Conservation (phyloP, 2,113 vertebrate genomes). For the Platysternon megacephalum region DNA sequence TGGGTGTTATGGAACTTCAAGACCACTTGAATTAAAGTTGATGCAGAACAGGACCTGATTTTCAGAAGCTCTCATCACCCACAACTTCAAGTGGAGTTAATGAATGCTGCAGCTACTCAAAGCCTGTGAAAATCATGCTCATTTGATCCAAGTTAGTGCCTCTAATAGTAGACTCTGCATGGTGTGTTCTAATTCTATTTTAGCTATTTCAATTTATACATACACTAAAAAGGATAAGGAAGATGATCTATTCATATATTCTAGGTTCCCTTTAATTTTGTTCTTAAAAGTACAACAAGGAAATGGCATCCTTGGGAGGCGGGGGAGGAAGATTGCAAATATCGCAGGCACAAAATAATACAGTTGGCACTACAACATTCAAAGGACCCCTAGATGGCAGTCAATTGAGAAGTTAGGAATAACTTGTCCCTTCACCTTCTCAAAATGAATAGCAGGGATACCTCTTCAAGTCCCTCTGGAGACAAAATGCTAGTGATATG, state of each 20-base stretch:
- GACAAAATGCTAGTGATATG: neutral
- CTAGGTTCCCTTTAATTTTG: neutral
- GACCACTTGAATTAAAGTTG: neutral
- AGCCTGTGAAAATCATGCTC: neutral
- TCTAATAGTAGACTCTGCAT: rapidly evolving
- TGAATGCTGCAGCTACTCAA: neutral
- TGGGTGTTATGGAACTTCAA: neutral
- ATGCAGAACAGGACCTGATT: neutral
- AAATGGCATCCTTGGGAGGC: neutral
- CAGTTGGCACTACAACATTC: constrained; percentile 37
- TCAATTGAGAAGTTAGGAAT: constrained; percentile 66
- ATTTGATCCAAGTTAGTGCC: neutral
- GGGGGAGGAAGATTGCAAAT: neutral
- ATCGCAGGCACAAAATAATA: neutral
- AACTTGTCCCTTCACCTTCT: neutral
- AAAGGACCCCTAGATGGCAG: constrained; percentile 69
- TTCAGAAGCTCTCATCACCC: neutral
- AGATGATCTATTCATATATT: neutral
- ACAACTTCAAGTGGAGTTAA: neutral
- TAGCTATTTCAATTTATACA: neutral
- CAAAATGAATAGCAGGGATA: constrained; percentile 9
- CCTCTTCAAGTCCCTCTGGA: neutral
- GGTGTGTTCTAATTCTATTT: neutral
- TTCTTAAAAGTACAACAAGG: neutral
- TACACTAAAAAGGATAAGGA: neutral